These are phyloP conservation scores for Strigops habroptila DNA, from an alignment of 2,113 vertebrate species.

Conservation along the genomic window DNA sequence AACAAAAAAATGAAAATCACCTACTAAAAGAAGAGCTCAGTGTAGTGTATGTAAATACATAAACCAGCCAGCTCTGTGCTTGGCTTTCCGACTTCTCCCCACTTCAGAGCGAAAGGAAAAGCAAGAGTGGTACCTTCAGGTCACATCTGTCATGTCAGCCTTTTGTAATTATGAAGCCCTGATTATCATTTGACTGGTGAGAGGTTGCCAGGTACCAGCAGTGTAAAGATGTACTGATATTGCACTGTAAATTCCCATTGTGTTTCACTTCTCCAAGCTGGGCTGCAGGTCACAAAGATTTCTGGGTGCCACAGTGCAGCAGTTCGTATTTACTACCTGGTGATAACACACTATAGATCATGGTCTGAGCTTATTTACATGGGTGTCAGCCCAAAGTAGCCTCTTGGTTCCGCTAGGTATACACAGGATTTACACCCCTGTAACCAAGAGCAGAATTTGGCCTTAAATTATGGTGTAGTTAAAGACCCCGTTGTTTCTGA, in stretches of 20 bases:
- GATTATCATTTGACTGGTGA: not conserved
- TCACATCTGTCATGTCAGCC: not conserved
- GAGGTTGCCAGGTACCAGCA: not conserved
- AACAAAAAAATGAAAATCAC: not conserved
- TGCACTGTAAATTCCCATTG: rapidly evolving
- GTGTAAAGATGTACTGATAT: not conserved
- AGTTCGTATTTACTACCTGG: not conserved
- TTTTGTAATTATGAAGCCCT: not conserved
- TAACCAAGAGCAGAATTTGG: not conserved
- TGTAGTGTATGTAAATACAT: not conserved
- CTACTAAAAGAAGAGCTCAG: not conserved
- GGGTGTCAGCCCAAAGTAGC: not conserved
- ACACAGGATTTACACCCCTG: not conserved
- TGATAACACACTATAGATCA: not conserved
- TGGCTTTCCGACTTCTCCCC: not conserved
- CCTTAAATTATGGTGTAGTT: slow-evolving; percentile 13
- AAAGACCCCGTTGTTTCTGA: not conserved
- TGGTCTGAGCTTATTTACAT: not conserved
- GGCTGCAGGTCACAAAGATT: not conserved
- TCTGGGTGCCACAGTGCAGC: not conserved
- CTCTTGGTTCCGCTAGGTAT: not conserved
- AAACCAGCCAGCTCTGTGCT: not conserved
- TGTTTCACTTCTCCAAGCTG: not conserved
- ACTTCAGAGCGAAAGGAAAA: not conserved
- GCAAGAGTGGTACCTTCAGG: not conserved